Base-by-base conservation (phyloP, 2,797 vertebrate species). In the Geotrypetes seraphini region DNA sequence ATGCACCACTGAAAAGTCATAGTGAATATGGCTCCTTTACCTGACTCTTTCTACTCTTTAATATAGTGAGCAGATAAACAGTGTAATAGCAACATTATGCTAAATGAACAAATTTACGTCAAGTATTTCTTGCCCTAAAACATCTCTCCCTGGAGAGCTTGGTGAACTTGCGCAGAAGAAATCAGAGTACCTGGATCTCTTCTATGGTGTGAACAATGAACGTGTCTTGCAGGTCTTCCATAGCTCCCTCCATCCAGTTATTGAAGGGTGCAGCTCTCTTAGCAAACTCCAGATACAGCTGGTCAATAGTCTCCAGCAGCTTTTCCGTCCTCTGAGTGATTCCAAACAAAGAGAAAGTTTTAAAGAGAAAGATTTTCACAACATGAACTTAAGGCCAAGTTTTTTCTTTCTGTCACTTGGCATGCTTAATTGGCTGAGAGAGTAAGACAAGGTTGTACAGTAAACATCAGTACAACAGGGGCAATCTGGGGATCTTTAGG, bases 191-290 rank as follows among this genome's bases (percentile, higher is more conserved):
- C 89, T 97, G 93, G 58, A 97, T 97, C 62, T 98, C 95, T 57
- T 98, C 95, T 11, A 97, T 97, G 55, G 94, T 97, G 66, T 97
- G 94, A 50, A 98, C 95, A 1, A 98, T 98, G 50, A 98, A 98
- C 0, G 92, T 94, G 50, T 98, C 95, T 79, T 97, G 95, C 56
- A 98, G 82, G 55, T 98, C 95, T 55, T 98, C 95, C 93, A 97
- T 97, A 33, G 95, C 95, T 7, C 94, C 92, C 59, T 97, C 95
- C 95, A 98, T 97, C 95, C 95, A 97, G 71, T 97, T 98, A 79
- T 97, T n/a, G 82, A 98, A 98, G 7, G 95, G 95, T 2, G 94
- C 95, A 0, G 95, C 92, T 72, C 95, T 80, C 73, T 98, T 98
- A 66, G 94, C 94, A 23, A 96, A 98, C 65, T 97, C 93, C 47